Conservation (phyloP, 2,797 vertebrate species). For the Gallinago stenura region DNA sequence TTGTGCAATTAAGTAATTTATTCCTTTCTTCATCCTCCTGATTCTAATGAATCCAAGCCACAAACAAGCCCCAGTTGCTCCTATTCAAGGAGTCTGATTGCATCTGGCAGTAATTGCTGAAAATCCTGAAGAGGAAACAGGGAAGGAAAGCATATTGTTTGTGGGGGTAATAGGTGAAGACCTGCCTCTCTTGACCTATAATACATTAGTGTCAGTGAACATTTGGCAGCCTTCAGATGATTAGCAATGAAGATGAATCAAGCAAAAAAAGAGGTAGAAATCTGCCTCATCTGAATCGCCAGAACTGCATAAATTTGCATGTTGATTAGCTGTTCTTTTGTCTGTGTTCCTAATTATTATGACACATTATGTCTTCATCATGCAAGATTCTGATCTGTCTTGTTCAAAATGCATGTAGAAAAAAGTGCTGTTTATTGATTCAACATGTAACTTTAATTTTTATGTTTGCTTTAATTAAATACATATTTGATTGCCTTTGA, state of each 20-base stretch:
- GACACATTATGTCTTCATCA: conserved; percentile 96
- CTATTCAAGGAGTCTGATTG: conserved; percentile 98
- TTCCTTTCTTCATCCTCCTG: conserved; percentile 97
- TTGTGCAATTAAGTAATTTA: conserved; percentile 99
- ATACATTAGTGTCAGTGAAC: conserved; percentile 93
- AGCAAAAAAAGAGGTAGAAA: conserved; percentile 86
- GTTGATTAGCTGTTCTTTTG: conserved; percentile 93
- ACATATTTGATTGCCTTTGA: conserved; percentile 89
- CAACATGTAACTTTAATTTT: conserved; percentile 88
- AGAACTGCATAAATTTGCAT: conserved; percentile 94
- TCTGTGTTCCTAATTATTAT: conserved; percentile 95
- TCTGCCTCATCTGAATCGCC: conserved; percentile 88
- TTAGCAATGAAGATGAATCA: conserved; percentile 89
- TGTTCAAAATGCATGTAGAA: conserved; percentile 87
- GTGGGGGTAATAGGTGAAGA: conserved; percentile 90
- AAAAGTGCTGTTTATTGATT: conserved; percentile 88
- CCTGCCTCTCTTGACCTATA: conserved; percentile 93
- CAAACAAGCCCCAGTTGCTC: conserved; percentile 98
- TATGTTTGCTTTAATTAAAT: conserved; percentile 90
- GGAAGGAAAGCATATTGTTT: conserved; percentile 90
- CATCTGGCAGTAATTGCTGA: conserved; percentile 98
- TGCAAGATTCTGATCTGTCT: conserved; percentile 91
- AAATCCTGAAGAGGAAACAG: conserved; percentile 93
- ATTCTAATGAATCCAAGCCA: conserved; percentile 98
- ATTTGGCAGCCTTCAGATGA: conserved; percentile 87